phyloP scores from a whole-genome alignment of 2,888 invertebrate genomes.

The Agrochola lota region DNA sequence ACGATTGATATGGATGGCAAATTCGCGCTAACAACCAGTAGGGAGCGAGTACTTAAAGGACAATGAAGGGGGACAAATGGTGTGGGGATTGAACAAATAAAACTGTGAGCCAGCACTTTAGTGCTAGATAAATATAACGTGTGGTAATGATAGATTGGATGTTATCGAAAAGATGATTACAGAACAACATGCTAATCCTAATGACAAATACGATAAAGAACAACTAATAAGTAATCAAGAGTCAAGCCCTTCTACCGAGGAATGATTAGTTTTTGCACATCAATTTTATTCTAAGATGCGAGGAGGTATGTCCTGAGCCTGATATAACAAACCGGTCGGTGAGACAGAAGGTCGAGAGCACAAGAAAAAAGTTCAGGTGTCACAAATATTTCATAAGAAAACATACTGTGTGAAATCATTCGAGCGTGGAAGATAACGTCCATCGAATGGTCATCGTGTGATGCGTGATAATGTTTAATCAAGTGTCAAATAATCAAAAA shows the following conservation, averaged over 20 bases:
- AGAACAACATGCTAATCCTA: conserved; percentile 5
- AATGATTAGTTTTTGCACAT: conserved; percentile 5
- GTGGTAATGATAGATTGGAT: conserved; percentile 11
- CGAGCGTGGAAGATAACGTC: conserved; percentile 45
- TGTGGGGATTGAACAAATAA: conserved; percentile 34
- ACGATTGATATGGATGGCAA: conserved; percentile 66
- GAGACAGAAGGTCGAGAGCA: conserved; percentile 20
- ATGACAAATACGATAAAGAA: conserved; percentile 5
- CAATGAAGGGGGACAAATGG: conserved; percentile 45
- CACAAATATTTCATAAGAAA: conserved; percentile 27
- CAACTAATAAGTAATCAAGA: not conserved
- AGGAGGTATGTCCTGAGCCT: conserved; percentile 18
- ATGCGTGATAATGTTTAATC: conserved; percentile 48
- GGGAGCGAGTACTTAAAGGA: conserved; percentile 53
- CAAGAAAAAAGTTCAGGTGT: conserved; percentile 44
- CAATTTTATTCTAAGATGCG: conserved; percentile 10
- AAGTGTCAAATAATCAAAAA: conserved; percentile 51
- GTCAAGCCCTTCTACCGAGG: not conserved
- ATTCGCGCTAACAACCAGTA: conserved; percentile 38
- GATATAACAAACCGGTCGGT: conserved; percentile 24
- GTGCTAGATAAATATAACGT: conserved; percentile 25
- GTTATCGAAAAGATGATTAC: conserved; percentile 23
- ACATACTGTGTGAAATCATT: conserved; percentile 7
- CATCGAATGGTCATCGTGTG: conserved; percentile 53
- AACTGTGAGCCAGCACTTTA: conserved; percentile 26